Evolutionary conservation across 2,888 invertebrate species (phyloP).

Genomic region (Ophion slaviceki): DNA sequence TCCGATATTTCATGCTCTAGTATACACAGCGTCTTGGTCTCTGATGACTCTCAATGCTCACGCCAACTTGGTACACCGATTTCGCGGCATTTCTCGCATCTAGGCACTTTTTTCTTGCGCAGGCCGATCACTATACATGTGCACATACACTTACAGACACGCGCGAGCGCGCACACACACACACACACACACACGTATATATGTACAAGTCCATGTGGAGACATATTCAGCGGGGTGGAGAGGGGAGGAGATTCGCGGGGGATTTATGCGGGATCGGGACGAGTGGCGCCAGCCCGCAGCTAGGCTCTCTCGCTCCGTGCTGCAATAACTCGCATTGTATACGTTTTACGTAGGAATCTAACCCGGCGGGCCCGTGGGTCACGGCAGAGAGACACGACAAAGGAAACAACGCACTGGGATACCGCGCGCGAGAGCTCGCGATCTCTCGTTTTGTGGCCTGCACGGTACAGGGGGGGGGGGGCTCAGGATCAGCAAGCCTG

Average conservation of each 20-base stretch:
- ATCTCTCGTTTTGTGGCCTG: conserved; percentile 24
- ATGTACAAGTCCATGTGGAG: background rate
- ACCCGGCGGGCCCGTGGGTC: conserved; percentile 82
- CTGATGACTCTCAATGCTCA: conserved; percentile 29
- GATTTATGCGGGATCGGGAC: conserved; percentile 80
- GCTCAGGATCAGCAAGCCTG: conserved; percentile 2
- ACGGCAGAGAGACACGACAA: conserved; percentile 77
- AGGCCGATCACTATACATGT: background rate
- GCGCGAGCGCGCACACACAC: background rate
- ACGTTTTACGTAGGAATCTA: conserved; percentile 81
- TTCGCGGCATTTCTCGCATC: conserved; percentile 51
- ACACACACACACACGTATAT: background rate
- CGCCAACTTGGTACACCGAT: conserved; percentile 55
- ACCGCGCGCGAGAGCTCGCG: conserved; percentile 53
- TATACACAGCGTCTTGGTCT: conserved; percentile 1
- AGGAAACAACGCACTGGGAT: conserved; percentile 69
- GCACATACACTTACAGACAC: background rate
- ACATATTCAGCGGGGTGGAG: conserved; percentile 6
- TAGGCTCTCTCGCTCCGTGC: conserved; percentile 73
- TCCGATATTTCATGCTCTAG: too few species aligned
- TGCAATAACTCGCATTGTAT: conserved; percentile 83
- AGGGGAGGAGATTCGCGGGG: conserved; percentile 64
- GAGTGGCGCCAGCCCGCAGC: conserved; percentile 78
- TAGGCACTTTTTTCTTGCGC: conserved; percentile 45
- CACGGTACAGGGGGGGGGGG: background rate